Evolutionary conservation across 2,888 invertebrate species (phyloP), one percentile per base, ranked within the genome.

Genomic region (Lithophane socia): DNA sequence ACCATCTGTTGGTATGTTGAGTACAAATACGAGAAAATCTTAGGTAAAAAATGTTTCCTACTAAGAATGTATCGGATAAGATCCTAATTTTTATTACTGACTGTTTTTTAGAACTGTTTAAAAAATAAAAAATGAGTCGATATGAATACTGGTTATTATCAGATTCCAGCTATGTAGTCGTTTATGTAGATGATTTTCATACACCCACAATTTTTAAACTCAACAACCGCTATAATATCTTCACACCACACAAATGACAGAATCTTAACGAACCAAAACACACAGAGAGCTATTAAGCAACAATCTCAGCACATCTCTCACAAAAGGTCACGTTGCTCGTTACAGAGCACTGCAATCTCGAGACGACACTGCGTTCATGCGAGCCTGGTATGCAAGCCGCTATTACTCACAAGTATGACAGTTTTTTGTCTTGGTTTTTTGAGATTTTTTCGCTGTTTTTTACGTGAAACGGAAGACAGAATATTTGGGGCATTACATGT

Each of bases 291-390:
- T 86, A 86, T 84, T 84, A 86, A 63, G 74, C 71, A 84, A 79
- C 86, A 86, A 86, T 84, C 84, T 83, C 67, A 13, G 72, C 73
- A 73, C 47, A 81, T 71, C 84, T 84, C 86, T 79, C 70, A 77
- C 86, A 86, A 80, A 88, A 83, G 80, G 80, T 82, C 87, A 88
- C 80, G 84, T 67, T 63, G 76, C 83, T 87, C 88, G 80, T 88
- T 87, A 88, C 71, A 65, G 69, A 87, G 83, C 83, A 85, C 84
- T 87, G 88, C 89, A 89, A 90, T 90, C 87, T 88, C 80, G 84
- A 77, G 84, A 79, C 80, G 78, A 79, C 80, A 66, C 83, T 75
- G 66, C 70, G 77, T 73, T 86, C 80, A 80, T 89, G 89, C 66
- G 60, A 70, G 68, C 82, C 87, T 88, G 78, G 88, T 86, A 87